Evolutionary conservation across 2,113 vertebrate species (phyloP).

Genomic region (Prietella phreatophila): DNA sequence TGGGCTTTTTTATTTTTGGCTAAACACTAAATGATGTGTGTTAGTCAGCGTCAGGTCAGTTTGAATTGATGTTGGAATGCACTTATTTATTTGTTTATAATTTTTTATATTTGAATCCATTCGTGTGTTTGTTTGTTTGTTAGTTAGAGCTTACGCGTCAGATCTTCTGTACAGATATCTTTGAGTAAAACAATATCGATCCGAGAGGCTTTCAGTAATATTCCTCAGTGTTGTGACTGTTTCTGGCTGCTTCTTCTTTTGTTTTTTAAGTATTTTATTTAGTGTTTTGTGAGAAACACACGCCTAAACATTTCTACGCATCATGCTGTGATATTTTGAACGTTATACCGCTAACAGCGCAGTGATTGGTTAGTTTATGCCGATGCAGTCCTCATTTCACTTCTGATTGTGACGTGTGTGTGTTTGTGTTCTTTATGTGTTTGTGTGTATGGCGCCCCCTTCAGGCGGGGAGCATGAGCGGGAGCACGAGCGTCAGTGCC

Average conservation of each 20-base stretch:
- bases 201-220: background rate
- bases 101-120: too few relatives aligned
- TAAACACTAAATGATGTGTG: constrained; percentile 21
- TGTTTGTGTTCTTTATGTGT: constrained; percentile 26
- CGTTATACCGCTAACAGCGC: background rate
- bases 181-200: background rate
- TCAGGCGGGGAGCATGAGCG: constrained; percentile 53
- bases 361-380: background rate
- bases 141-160: background rate
- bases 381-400: background rate
- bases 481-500: constrained; percentile 71
- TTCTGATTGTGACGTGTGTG: constrained; percentile 1
- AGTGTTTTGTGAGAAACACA: background rate
- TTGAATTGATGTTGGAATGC: background rate
- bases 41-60: background rate
- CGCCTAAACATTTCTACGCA: background rate
- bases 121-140: background rate
- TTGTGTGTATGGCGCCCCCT: constrained; percentile 38
- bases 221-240: background rate
- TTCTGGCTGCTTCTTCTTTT: background rate
- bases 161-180: background rate
- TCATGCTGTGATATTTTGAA: background rate
- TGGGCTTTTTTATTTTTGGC: background rate
- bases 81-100: background rate
- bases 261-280: background rate